A percentile compares a stretch with the other conserved stretches of the same genome.
Conservation (phyloP, 1,140 invertebrate genomes). For the Idris sp. region DNA sequence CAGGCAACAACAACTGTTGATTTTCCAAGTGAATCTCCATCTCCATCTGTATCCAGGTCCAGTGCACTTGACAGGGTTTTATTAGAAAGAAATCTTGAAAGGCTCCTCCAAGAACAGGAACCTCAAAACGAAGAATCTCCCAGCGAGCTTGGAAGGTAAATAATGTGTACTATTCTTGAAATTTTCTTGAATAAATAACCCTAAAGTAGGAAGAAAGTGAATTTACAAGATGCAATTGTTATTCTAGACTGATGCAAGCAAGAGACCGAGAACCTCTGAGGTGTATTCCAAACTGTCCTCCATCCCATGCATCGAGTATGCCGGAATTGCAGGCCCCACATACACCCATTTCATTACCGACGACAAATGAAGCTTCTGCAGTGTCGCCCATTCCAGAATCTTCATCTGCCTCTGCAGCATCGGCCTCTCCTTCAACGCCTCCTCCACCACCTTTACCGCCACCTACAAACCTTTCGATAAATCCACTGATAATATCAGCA, state of each 20-base stretch:
- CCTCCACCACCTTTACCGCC: slow-evolving; percentile 62
- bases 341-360: slow-evolving; percentile 64
- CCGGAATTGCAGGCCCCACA: slow-evolving; percentile 80
- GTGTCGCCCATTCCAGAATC: slow-evolving; percentile 80
- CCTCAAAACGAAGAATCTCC: slow-evolving; percentile 68
- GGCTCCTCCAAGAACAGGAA: slow-evolving; percentile 76
- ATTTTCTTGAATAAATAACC: no score
- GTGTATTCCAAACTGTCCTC: slow-evolving; percentile 71
- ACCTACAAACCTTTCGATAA: slow-evolving; percentile 35
- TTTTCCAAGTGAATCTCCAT: slow-evolving; percentile 51
- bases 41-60: slow-evolving; percentile 66
- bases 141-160: slow-evolving; percentile 71
- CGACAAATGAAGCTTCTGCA: slow-evolving; percentile 68
- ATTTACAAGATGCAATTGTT: no score
- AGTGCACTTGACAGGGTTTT: slow-evolving; percentile 80
- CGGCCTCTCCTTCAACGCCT: slow-evolving; percentile 31
- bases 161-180: no score
- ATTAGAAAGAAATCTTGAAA: slow-evolving; percentile 81
- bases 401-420: slow-evolving; percentile 59
- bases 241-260: slow-evolving; percentile 79
- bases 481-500: slow-evolving; percentile 43
- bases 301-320: slow-evolving; percentile 82
- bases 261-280: slow-evolving; percentile 81
- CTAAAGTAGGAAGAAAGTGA: no score
- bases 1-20: slow-evolving; percentile 58